phyloP scores from a whole-genome alignment of 23 tunicate genomes.

The Phallusia fumigata region DNA sequence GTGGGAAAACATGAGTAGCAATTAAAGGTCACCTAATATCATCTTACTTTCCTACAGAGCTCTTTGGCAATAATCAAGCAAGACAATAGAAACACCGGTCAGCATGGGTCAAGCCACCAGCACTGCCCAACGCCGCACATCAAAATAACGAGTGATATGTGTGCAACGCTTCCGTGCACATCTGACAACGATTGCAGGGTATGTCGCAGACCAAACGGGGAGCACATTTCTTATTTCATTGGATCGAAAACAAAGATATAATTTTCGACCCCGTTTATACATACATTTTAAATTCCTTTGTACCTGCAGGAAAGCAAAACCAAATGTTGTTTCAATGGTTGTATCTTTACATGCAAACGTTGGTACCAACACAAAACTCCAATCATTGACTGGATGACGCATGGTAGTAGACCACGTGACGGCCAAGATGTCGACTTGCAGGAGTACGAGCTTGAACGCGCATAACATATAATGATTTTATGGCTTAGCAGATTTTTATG shows the following conservation, averaged over 20 bases:
- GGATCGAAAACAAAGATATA: no score
- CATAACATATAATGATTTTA: no score
- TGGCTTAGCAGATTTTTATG: no score
- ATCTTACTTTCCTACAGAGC: no score
- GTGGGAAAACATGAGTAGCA: no score
- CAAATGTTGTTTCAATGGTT: slow-evolving; percentile 44
- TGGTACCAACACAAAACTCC: slow-evolving; percentile 7
- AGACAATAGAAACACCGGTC: not conserved
- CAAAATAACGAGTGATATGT: not conserved
- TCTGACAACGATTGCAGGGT: not conserved
- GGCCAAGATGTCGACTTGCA: not conserved
- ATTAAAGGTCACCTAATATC: no score
- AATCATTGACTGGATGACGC: slow-evolving; percentile 37
- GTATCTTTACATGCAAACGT: slow-evolving; percentile 23
- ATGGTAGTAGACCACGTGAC: not conserved
- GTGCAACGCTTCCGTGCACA: not conserved
- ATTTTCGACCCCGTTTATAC: no score
- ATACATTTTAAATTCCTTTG: not conserved
- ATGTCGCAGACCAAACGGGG: not conserved
- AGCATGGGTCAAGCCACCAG: not conserved
- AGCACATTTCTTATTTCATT: no score
- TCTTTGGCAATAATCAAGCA: no score
- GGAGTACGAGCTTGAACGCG: not conserved
- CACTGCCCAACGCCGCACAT: not conserved
- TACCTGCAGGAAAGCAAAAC: not conserved